Evolutionary conservation across 2,113 vertebrate genomes (phyloP).

Genomic region (Nothocercus nigrocapillus): DNA sequence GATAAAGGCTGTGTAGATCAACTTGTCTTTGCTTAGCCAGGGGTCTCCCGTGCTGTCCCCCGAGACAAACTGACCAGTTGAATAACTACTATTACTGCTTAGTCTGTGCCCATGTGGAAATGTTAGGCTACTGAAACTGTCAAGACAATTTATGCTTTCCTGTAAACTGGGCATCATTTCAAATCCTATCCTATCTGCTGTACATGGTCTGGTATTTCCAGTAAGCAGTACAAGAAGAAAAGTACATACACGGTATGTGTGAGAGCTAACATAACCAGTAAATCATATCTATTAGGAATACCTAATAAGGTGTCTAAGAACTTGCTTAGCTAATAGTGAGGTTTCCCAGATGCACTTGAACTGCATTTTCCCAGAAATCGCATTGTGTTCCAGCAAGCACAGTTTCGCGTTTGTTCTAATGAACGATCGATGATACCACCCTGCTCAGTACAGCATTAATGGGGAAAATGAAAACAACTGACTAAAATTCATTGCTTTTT

Average conservation of each 20-base stretch:
- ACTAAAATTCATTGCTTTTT: not conserved
- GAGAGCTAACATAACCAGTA: not conserved
- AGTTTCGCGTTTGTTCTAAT: not conserved
- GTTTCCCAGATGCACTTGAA: not conserved
- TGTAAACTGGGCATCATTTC: not conserved
- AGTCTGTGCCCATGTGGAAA: not conserved
- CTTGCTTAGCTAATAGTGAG: not conserved
- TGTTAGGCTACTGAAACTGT: not conserved
- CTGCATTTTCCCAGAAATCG: not conserved
- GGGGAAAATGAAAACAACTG: not conserved
- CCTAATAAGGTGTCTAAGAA: not conserved
- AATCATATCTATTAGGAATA: not conserved
- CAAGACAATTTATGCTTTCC: not conserved
- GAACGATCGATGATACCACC: not conserved
- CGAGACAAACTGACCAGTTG: not conserved
- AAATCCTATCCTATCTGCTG: not conserved
- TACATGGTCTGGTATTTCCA: not conserved
- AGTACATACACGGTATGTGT: not conserved
- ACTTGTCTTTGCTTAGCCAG: not conserved
- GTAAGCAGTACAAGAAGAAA: not conserved
- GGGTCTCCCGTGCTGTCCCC: not conserved
- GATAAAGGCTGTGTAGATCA: not conserved
- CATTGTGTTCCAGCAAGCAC: accelerated
- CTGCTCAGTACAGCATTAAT: not conserved
- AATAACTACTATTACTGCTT: not conserved